phyloP scores from a whole-genome alignment of 2,888 invertebrate genomes.

The Idaea dimidiata region DNA sequence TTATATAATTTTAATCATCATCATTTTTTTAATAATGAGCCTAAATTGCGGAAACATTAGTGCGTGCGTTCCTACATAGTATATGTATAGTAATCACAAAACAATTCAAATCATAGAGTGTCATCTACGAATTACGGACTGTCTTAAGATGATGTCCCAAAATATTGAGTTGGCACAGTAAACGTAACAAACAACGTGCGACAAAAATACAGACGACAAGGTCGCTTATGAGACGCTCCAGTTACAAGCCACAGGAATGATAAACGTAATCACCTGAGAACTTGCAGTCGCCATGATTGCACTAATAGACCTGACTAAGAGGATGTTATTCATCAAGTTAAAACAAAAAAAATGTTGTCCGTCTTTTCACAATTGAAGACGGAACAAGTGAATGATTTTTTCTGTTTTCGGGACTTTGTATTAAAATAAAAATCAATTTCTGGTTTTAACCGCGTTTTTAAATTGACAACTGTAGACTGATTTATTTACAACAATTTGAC shows the following conservation, averaged over 20 bases:
- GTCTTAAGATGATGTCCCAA: constrained; percentile 16
- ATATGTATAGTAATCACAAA: too few relatives aligned
- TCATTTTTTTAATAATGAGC: too few relatives aligned
- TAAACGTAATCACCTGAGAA: neutral
- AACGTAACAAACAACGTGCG: constrained; percentile 19
- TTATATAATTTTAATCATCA: neutral
- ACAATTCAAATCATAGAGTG: too few relatives aligned
- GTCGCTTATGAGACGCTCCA: constrained; percentile 37
- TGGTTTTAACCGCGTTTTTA: too few relatives aligned
- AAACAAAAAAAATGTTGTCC: neutral
- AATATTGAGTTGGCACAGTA: constrained; percentile 28
- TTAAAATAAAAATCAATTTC: too few relatives aligned
- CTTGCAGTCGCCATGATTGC: neutral
- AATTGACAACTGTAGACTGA: too few relatives aligned
- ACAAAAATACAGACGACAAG: constrained; percentile 36
- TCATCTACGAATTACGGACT: constrained; percentile 22
- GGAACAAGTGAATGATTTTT: too few relatives aligned
- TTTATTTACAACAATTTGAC: too few relatives aligned
- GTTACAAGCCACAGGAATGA: neutral
- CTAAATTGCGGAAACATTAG: neutral
- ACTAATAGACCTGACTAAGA: neutral
- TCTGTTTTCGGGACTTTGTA: too few relatives aligned
- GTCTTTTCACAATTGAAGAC: too few relatives aligned
- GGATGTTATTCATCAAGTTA: neutral
- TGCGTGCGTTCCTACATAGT: too few relatives aligned